Conservation (phyloP, 1,140 invertebrate species). For the Drosophila lacertosa region DNA sequence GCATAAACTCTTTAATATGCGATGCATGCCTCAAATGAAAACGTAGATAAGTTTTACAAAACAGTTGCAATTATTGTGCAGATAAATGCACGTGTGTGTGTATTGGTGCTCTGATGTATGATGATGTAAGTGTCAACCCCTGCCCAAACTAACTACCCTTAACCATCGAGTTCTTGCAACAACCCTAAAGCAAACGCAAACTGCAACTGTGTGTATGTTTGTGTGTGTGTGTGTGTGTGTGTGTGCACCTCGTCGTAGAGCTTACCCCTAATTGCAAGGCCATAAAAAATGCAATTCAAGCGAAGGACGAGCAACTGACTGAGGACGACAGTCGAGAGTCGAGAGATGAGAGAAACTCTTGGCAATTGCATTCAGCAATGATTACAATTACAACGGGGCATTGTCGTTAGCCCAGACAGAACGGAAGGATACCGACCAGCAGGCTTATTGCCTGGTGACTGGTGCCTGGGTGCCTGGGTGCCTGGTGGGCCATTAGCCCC, state of each 20-base stretch:
- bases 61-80: neutral
- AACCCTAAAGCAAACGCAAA: slow-evolving; percentile 50
- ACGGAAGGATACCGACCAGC: slow-evolving; percentile 5
- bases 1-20: no score
- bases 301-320: slow-evolving; percentile 69
- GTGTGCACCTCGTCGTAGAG: slow-evolving; percentile 23
- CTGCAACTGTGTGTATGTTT: slow-evolving; percentile 26
- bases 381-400: slow-evolving; percentile 61
- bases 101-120: slow-evolving; percentile 5
- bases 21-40: no score
- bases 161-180: slow-evolving; percentile 33
- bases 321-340: slow-evolving; percentile 17
- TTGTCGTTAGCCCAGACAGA: slow-evolving; percentile 54
- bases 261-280: slow-evolving; percentile 81
- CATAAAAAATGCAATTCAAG: slow-evolving; percentile 83
- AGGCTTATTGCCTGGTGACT: neutral
- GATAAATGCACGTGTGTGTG: slow-evolving; percentile 13
- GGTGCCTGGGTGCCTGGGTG: no score
- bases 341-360: slow-evolving; percentile 41
- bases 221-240: slow-evolving; percentile 28
- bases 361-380: slow-evolving; percentile 70
- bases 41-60: neutral
- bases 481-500: slow-evolving; percentile 53
- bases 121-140: slow-evolving; percentile 25
- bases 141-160: slow-evolving; percentile 66